These are phyloP conservation scores for Pipistrellus pipistrellus DNA, from an alignment of 2,797 vertebrate species.

Conservation along the genomic window DNA sequence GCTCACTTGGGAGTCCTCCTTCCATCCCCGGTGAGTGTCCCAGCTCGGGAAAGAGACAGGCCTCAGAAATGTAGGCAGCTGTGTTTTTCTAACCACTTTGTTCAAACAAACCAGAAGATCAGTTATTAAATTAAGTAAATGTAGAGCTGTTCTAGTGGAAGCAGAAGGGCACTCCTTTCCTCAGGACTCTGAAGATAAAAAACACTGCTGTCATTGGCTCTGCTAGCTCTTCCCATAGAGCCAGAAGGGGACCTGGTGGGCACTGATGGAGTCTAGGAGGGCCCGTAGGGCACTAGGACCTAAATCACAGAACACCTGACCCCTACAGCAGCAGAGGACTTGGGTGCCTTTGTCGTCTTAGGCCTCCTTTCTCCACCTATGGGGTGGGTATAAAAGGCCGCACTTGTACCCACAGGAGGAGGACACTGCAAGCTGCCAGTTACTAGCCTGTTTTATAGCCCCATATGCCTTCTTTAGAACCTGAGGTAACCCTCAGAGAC, in stretches of 20 bases:
- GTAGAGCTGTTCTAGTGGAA: background rate
- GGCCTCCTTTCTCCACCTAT: background rate
- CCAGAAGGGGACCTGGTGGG: background rate
- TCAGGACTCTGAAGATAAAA: background rate
- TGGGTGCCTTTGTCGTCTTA: background rate
- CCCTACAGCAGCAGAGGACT: background rate
- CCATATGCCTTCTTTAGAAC: background rate
- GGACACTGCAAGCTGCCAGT: background rate
- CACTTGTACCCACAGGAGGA: background rate
- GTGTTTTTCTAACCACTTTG: slow-evolving; percentile 17
- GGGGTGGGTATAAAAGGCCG: background rate
- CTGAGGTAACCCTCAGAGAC: slow-evolving; percentile 18
- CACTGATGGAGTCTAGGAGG: background rate
- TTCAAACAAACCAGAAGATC: background rate
- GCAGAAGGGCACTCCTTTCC: background rate
- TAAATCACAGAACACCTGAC: background rate
- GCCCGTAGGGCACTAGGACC: background rate
- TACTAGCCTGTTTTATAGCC: background rate
- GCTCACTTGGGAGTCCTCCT: slow-evolving; percentile 91
- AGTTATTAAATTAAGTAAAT: slow-evolving; percentile 41
- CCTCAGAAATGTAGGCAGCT: background rate
- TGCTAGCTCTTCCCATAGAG: background rate
- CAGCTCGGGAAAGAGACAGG: slow-evolving; percentile 43
- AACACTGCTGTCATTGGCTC: background rate
- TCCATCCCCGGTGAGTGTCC: slow-evolving; percentile 91